These are phyloP conservation scores for Carassius gibelio DNA, from an alignment of 2,113 vertebrate species.

Conservation along the genomic window DNA sequence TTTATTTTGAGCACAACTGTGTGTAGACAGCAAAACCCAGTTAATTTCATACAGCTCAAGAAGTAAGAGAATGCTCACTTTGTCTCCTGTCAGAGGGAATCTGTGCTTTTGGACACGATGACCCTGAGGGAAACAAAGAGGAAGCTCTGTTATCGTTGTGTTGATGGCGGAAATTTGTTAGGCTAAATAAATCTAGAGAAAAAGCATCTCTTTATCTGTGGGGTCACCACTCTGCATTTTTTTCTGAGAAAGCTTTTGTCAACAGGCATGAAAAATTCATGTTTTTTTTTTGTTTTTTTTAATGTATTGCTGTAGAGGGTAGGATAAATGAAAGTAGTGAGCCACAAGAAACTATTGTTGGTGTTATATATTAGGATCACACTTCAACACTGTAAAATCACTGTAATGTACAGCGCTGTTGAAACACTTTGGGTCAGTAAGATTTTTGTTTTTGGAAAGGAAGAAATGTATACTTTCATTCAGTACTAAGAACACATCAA, in stretches of 20 bases:
- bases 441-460: not conserved
- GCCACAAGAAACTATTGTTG: not conserved
- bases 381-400: not conserved
- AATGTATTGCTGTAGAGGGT: not conserved
- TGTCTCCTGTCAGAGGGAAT: slow-evolving; percentile 39
- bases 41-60: slow-evolving; percentile 37
- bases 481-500: not conserved
- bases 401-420: not conserved
- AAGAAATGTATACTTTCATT: not conserved
- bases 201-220: not conserved
- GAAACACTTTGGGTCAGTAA: not conserved
- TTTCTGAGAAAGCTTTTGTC: slow-evolving; percentile 7
- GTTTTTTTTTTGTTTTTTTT: not conserved
- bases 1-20: slow-evolving; percentile 51
- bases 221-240: not conserved
- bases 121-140: slow-evolving; percentile 41
- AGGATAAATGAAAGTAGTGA: not conserved
- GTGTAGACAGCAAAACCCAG: slow-evolving; percentile 34
- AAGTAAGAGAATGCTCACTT: slow-evolving; percentile 47
- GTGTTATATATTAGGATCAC: not conserved
- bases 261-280: not conserved
- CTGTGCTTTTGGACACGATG: slow-evolving; percentile 27
- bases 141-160: slow-evolving; percentile 43
- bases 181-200: slow-evolving; percentile 9
- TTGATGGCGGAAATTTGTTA: not conserved